Base-by-base conservation (phyloP, 2,888 invertebrate species). In the Lampropteryx suffumata region DNA sequence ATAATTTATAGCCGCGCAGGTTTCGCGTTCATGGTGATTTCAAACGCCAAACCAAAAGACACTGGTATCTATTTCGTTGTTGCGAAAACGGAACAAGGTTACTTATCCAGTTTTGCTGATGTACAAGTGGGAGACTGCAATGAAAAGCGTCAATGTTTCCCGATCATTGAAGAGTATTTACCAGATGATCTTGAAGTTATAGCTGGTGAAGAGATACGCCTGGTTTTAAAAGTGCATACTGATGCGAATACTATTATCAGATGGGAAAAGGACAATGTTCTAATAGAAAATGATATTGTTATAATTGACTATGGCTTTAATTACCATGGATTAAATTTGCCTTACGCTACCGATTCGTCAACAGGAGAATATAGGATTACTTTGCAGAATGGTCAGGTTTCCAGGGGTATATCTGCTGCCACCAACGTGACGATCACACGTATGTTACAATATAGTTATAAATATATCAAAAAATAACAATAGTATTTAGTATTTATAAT, bases 61-160 rank as follows among this genome's bases (percentile, higher is more conserved):
- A 37, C 65, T n/a, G 73, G 70, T 6, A 52, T 69, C 11, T 74
- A 73, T 48, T 62, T 51, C n/a, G 59, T 69, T 3, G 57, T 72
- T 7, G 53, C 55, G 5, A 65, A 59, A 57, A 61, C 67, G 5
- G 43, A 48, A 28, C 43, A 58, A 29, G 67, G 67, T 7, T 36
- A 65, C 11, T 54, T 64, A 7, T 70, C 71, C 8, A 72, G 66
- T 49, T 62, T 61, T 26, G 59, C 67, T 1, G 55, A 61, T 37
- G 67, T 72, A n/a, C 17, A 57, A 17, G 67, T 74, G 1, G 36
- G 58, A 9, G 41, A 57, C 11, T n/a, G 8, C 7, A 36, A 47
- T 27, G 46, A 52, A 35, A 14, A 3, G 8, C 13, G 6, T 8
- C 51, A 49, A 10, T 11, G 42, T 3, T 53, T 63, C 7, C 48